Conservation (phyloP, 2,113 vertebrate species). For the Coracopsis vasa region DNA sequence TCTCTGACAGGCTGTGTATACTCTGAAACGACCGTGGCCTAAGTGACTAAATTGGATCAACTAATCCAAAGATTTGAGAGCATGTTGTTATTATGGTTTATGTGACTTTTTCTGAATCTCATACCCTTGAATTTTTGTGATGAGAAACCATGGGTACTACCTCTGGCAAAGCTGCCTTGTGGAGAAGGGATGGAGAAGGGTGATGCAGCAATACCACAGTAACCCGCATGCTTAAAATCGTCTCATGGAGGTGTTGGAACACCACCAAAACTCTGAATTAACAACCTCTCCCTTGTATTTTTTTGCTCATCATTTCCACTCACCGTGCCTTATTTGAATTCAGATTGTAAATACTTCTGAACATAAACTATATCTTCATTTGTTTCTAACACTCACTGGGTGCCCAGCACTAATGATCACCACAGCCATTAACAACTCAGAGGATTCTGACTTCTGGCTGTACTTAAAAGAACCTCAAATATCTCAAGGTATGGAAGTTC, state of each 20-base stretch:
- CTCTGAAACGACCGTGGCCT: background rate
- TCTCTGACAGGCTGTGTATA: background rate
- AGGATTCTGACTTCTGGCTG: background rate
- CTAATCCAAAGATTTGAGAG: background rate
- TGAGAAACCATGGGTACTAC: background rate
- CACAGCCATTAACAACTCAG: background rate
- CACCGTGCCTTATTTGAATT: background rate
- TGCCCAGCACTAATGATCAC: constrained; percentile 13
- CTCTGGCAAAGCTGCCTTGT: background rate
- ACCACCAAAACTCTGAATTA: background rate
- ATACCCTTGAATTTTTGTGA: background rate
- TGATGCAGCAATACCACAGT: background rate
- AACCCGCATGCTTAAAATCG: background rate
- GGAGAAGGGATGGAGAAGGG: background rate
- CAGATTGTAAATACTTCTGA: background rate
- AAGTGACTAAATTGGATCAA: background rate
- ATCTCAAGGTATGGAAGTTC: background rate
- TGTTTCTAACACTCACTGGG: background rate
- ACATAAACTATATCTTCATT: background rate
- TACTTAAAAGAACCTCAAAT: constrained; percentile 19
- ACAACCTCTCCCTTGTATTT: background rate
- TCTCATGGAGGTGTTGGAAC: background rate
- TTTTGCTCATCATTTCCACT: background rate
- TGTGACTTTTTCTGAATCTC: background rate
- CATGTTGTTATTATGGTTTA: background rate